Evolutionary conservation across 1,140 invertebrate genomes (phyloP), one percentile per base, ranked within the genome.

Genomic region (Formica selysi): DNA sequence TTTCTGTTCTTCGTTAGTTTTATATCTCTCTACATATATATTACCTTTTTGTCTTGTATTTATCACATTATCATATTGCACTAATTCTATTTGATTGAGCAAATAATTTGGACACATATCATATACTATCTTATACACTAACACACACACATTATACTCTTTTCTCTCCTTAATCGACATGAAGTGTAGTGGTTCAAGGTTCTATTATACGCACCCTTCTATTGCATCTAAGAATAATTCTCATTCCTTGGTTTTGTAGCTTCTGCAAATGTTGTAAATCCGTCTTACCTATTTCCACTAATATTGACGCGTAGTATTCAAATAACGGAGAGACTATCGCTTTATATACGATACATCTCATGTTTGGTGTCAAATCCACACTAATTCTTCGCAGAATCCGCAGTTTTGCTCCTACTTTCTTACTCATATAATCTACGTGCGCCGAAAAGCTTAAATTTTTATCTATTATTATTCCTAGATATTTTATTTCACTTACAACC

Each of bases 201-300:
- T 22, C 2, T 64, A 32, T 64, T 0, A n/a, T 29, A 73, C 6
- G 6, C 22, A 41, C n/a, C 7, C 36, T 11, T 16, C 8, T 76
- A 41, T 76, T 38, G 7, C 19, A 22, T 3, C 73, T 76, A 1
- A 76, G n/a, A 13, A 48, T 76, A 26, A 76, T 76, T 64, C 59
- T 76, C 74, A 76, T 76, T 0, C 38, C 59, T 8, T 62, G 74
- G 19, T 76, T 78, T 32, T 78, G 59, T 32, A 78, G 0, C n/a
- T 78, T 64, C 10, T 78, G 59, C 7, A 64, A 48, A 22, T 61
- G 38, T 22, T 76, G 29, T 44, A 62, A 0, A 22, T 76, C 44
- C 2, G 36, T 44, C 19, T 76, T 22, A 76, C 73, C 44, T 29
- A 76, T 1, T 11, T 54, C 73, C 16, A 38, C 6, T 0, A 65